phyloP scores from a whole-genome alignment of 2,797 vertebrate species.

The Gadopsis bispinosus region DNA sequence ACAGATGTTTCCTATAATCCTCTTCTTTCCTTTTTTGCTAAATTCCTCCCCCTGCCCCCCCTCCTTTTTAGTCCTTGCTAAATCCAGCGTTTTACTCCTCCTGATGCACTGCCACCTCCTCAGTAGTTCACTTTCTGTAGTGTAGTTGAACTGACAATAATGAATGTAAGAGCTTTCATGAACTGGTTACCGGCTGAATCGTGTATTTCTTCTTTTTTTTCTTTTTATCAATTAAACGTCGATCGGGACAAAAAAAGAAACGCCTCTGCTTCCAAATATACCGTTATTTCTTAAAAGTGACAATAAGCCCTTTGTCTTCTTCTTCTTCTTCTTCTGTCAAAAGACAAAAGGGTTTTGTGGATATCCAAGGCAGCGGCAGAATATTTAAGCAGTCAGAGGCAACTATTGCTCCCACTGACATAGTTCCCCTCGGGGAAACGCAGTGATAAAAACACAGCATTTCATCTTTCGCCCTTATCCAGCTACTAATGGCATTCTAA shows the following conservation, averaged over 20 bases:
- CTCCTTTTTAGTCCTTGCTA: conserved; percentile 8
- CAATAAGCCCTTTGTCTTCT: conserved; percentile 10
- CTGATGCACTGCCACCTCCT: background rate
- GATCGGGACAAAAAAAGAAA: conserved; percentile 4
- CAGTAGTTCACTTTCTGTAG: background rate
- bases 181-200: background rate
- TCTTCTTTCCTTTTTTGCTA: conserved; percentile 6
- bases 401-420: conserved; percentile 32
- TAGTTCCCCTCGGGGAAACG: conserved; percentile 8
- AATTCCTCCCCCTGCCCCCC: conserved; percentile 11
- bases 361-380: conserved; percentile 16
- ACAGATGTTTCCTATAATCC: conserved; percentile 73
- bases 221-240: conserved; percentile 5
- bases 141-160: background rate
- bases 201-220: background rate
- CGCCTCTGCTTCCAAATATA: background rate
- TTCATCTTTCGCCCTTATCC: conserved; percentile 59
- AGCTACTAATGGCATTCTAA: conserved; percentile 63
- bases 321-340: background rate
- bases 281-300: conserved; percentile 19
- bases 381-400: conserved; percentile 36
- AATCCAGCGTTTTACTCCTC: conserved; percentile 4
- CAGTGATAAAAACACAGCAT: conserved; percentile 46
- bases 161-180: background rate
- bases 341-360: conserved; percentile 23